Conservation (phyloP, 2,888 invertebrate species). For the Rhingia campestris region DNA sequence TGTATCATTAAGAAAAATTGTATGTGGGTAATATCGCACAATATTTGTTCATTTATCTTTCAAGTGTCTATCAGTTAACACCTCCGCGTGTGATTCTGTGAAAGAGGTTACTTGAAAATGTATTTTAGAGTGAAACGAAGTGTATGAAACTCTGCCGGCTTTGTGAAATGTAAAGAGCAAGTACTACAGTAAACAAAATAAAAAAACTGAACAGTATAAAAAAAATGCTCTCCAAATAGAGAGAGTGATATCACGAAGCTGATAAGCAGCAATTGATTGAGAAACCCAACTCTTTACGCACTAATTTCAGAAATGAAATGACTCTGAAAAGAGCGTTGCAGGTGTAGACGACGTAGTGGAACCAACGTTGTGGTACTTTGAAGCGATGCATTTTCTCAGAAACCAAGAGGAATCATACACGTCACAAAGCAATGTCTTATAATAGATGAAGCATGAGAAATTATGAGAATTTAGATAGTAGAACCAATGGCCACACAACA, state of each 20-base stretch:
- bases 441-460: no score
- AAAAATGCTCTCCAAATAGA: background rate
- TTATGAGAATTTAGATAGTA: no score
- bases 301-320: background rate
- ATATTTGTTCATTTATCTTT: background rate
- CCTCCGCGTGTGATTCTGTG: background rate
- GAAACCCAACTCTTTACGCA: background rate
- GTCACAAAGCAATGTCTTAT: no score
- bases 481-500: no score
- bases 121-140: background rate
- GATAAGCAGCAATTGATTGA: background rate
- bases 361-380: slow-evolving; percentile 3
- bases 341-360: background rate
- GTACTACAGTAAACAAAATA: background rate
- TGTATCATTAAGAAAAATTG: no score
- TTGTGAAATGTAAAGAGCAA: slow-evolving; percentile 1
- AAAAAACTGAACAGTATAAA: background rate
- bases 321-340: background rate
- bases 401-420: background rate
- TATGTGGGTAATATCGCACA: background rate
- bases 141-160: background rate
- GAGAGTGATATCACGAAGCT: background rate
- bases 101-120: background rate
- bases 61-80: no score
- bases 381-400: background rate